Conservation (phyloP, 2,888 invertebrate species). For the Heliconius aoede region DNA sequence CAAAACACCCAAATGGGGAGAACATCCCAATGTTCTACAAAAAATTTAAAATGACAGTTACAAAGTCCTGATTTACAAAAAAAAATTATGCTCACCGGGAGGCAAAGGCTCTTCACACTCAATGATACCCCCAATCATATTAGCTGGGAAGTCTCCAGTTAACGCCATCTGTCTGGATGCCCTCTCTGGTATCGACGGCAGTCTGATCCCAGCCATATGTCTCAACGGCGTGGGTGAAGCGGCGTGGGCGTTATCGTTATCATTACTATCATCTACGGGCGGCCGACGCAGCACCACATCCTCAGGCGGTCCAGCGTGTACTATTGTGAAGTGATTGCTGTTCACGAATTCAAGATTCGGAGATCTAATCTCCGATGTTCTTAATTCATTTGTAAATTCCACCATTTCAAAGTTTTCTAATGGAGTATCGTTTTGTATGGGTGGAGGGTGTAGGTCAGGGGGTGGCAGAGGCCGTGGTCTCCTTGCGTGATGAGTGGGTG, state of each 20-base stretch:
- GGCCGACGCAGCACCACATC: slow-evolving; percentile 79
- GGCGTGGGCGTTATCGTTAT: slow-evolving; percentile 76
- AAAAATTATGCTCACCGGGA: slow-evolving; percentile 85
- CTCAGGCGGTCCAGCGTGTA: slow-evolving; percentile 79
- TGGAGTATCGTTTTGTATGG: slow-evolving; percentile 71
- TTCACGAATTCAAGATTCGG: slow-evolving; percentile 83
- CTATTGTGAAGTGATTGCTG: slow-evolving; percentile 83
- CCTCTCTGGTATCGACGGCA: slow-evolving; percentile 92
- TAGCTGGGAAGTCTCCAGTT: slow-evolving; percentile 81
- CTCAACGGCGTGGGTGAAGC: slow-evolving; percentile 85
- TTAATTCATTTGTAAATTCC: slow-evolving; percentile 76
- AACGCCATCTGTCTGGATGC: slow-evolving; percentile 83
- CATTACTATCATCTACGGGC: slow-evolving; percentile 70
- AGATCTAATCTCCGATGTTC: slow-evolving; percentile 80
- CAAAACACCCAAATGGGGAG: too few species aligned
- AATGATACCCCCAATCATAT: slow-evolving; percentile 82
- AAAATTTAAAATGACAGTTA: neutral
- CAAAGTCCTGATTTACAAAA: neutral
- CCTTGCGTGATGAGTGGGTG: slow-evolving; percentile 93
- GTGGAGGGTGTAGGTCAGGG: slow-evolving; percentile 82
- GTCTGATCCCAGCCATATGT: slow-evolving; percentile 88
- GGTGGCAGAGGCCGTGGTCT: slow-evolving; percentile 85
- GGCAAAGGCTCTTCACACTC: slow-evolving; percentile 93
- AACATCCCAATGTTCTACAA: too few species aligned
- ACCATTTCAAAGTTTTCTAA: slow-evolving; percentile 78